Evolutionary conservation across 2,113 vertebrate species (phyloP).

Genomic region (Rhagologus leucostigma): DNA sequence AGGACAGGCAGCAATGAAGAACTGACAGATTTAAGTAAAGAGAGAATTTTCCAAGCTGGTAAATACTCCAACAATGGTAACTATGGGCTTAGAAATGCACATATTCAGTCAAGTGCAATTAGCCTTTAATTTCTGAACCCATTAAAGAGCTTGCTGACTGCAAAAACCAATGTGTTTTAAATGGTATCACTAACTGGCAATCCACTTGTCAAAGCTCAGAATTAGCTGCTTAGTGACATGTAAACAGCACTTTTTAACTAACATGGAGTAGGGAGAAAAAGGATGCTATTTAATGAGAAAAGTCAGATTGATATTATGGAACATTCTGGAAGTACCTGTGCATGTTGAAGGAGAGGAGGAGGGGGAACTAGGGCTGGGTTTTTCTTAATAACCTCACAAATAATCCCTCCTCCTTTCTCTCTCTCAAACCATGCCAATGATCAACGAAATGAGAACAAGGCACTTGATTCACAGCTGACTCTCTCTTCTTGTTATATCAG

Average conservation of each 20-base stretch:
- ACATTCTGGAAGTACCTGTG: slow-evolving; percentile 26
- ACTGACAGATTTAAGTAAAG: background rate
- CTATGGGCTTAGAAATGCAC: background rate
- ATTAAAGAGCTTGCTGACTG: slow-evolving; percentile 57
- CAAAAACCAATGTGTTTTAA: background rate
- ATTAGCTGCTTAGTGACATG: slow-evolving; percentile 45
- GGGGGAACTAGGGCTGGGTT: background rate
- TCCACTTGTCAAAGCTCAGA: background rate
- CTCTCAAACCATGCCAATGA: slow-evolving; percentile 61
- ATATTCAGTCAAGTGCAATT: slow-evolving; percentile 48
- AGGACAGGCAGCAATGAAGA: background rate
- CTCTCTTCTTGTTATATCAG: slow-evolving; percentile 55
- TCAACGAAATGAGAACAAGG: slow-evolving; percentile 66
- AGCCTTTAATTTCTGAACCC: slow-evolving; percentile 57
- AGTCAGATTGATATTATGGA: slow-evolving; percentile 20
- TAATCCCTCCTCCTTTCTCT: slow-evolving; percentile 45
- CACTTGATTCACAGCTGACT: slow-evolving; percentile 63
- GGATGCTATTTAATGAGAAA: slow-evolving; percentile 9
- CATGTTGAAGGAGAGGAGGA: background rate
- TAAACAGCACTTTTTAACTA: slow-evolving; percentile 42
- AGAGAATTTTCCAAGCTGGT: background rate
- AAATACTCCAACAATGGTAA: slow-evolving; percentile 15
- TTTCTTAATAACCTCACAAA: slow-evolving; percentile 52
- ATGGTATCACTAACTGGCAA: slow-evolving; percentile 24
- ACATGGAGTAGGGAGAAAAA: background rate